A percentile compares a stretch with the other conserved stretches of the same genome.
Conservation (phyloP, 2,888 invertebrate species). For the Conus canariensis region DNA sequence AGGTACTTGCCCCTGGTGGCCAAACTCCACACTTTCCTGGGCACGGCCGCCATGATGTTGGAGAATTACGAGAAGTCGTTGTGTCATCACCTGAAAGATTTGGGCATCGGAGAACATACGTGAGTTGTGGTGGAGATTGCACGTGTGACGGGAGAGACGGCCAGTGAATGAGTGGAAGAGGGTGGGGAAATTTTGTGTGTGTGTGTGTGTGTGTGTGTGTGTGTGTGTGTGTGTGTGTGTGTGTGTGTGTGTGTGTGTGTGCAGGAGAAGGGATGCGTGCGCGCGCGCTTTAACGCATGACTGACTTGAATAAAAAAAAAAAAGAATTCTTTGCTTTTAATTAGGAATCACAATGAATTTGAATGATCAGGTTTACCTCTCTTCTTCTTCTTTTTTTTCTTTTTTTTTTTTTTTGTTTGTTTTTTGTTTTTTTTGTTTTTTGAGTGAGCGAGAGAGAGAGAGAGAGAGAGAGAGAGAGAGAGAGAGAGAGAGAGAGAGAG, state of each 20-base stretch:
- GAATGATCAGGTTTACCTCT: too few relatives aligned
- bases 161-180: too few relatives aligned
- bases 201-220: not conserved
- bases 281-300: not conserved
- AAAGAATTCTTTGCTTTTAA: too few relatives aligned
- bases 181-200: not conserved
- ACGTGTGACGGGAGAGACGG: not conserved
- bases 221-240: not conserved
- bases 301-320: too few relatives aligned
- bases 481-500: too few relatives aligned
- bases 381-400: too few relatives aligned
- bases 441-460: too few relatives aligned
- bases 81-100: not conserved
- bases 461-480: too few relatives aligned
- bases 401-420: too few relatives aligned
- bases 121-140: not conserved
- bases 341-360: too few relatives aligned
- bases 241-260: not conserved
- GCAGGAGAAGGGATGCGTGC: not conserved
- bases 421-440: too few relatives aligned
- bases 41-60: not conserved
- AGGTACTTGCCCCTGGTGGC: slow-evolving; percentile 15
- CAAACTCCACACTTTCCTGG: slow-evolving; percentile 22
- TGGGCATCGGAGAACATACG: not conserved
- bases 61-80: not conserved